phyloP scores from a whole-genome alignment of 2,888 invertebrate species.

The Trachelus troglodyta region DNA sequence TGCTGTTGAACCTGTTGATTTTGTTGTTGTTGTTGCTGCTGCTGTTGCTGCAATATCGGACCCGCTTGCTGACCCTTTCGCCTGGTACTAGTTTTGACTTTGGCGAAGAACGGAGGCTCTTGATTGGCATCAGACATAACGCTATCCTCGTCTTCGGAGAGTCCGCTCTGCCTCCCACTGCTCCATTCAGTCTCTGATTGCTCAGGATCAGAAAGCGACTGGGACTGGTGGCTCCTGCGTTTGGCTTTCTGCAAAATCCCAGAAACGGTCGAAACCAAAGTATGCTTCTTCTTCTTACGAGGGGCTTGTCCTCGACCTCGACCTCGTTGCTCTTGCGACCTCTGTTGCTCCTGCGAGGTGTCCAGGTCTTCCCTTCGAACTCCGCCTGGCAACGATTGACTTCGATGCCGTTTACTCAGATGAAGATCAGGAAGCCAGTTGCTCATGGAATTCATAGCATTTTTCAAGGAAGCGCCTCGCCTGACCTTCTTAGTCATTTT shows the following conservation, averaged over 20 bases:
- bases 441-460: constrained; percentile 84
- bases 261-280: constrained; percentile 85
- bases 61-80: constrained; percentile 44
- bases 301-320: constrained; percentile 46
- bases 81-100: constrained; percentile 69
- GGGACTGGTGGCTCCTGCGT: constrained; percentile 71
- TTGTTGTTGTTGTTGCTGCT: constrained; percentile 32
- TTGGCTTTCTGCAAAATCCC: constrained; percentile 88
- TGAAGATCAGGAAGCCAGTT: constrained; percentile 86
- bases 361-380: constrained; percentile 72
- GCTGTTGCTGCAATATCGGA: constrained; percentile 36
- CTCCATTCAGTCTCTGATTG: constrained; percentile 82
- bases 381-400: constrained; percentile 83
- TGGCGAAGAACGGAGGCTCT: constrained; percentile 74
- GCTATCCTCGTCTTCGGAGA: constrained; percentile 77
- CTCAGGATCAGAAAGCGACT: constrained; percentile 81
- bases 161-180: constrained; percentile 77
- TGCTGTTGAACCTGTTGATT: constrained; percentile 32
- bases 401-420: constrained; percentile 81
- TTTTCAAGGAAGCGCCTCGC: constrained; percentile 78
- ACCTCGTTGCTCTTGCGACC: constrained; percentile 34
- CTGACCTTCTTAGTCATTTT: constrained; percentile 76
- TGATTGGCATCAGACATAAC: constrained; percentile 78
- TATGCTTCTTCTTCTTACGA: constrained; percentile 81
- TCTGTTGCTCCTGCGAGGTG: constrained; percentile 45